Conservation (phyloP, 1,140 invertebrate species). For the Adelges cooleyi region DNA sequence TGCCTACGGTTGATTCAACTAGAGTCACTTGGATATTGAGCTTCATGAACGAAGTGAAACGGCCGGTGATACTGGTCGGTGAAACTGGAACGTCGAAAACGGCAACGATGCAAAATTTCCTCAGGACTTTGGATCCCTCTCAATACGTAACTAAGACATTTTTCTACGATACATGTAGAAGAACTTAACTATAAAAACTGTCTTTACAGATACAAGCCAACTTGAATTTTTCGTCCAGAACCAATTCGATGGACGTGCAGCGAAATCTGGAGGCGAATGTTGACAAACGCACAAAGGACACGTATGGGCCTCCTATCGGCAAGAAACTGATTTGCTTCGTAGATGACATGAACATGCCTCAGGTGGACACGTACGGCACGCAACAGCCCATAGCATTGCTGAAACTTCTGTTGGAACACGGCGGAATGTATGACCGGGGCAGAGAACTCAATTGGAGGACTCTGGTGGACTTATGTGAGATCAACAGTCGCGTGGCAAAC, state of each 20-base stretch:
- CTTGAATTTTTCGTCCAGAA: slow-evolving; percentile 83
- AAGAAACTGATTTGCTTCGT: slow-evolving; percentile 80
- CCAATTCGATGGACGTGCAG: slow-evolving; percentile 78
- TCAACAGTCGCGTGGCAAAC: too few relatives aligned
- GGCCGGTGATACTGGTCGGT: slow-evolving; percentile 71
- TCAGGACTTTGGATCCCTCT: slow-evolving; percentile 54
- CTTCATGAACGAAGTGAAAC: slow-evolving; percentile 40
- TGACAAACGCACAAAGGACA: slow-evolving; percentile 79
- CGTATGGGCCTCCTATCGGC: slow-evolving; percentile 68
- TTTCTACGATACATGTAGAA: too few relatives aligned
- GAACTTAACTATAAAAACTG: too few relatives aligned
- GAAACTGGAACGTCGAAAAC: slow-evolving; percentile 86
- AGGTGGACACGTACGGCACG: slow-evolving; percentile 73
- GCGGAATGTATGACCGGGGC: slow-evolving; percentile 76
- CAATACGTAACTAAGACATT: slow-evolving; percentile 62
- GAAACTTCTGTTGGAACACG: slow-evolving; percentile 71
- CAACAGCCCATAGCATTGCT: slow-evolving; percentile 84
- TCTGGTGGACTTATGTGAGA: slow-evolving; percentile 61
- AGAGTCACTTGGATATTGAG: slow-evolving; percentile 63
- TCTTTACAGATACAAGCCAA: slow-evolving; percentile 52
- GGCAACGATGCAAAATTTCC: slow-evolving; percentile 70
- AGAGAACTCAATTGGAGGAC: slow-evolving; percentile 83
- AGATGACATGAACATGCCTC: slow-evolving; percentile 90
- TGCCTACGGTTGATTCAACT: slow-evolving; percentile 78
- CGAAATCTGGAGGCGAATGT: slow-evolving; percentile 70